Base-by-base conservation (phyloP, 1,140 invertebrate species). In the Maniola jurtina region DNA sequence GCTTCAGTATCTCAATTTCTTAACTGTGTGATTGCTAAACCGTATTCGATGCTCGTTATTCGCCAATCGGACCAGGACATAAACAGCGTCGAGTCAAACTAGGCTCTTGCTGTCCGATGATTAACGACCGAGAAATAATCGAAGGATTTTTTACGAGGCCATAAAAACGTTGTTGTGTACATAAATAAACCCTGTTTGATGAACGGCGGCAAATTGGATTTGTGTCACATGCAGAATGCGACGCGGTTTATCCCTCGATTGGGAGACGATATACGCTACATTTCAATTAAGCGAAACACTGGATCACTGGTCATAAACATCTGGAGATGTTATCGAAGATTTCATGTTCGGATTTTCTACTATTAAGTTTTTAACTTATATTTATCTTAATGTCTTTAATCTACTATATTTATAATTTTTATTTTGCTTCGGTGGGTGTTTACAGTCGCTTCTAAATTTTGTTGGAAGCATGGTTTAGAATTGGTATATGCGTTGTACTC, bases 111-210 rank as follows among this genome's bases (percentile, higher is more conserved):
- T 61, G 72, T 57, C 65, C 59, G 59, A 74, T 77, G 76, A 76
- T 77, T 79, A 75, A 79, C 72, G 60, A 61, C 38, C 65, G 48
- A 38, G 64, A 72, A 77, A 76, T 79, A 76, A 79, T 75, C 71
- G 66, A 70, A 62, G 61, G 56, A 64, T 72, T 71, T 73, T 75
- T 77, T 76, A 73, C 70, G 68, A 61, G 59, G 54, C 48, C 70
- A 72, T 70, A 77, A 75, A 75, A 69, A 71, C 55, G 60, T 67
- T 70, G 68, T 71, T 69, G 68, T 68, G 64, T 64, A 58, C 57
- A 71, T 69, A 72, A 72, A 77, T 73, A 75, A 70, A 70, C 16
- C 38, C 52, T 61, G 62, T 52, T 45, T 68, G 70, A 71, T 67
- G 65, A 40, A 67, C 64, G 33, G 35, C 52, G 42, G 61, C 55